Conservation (phyloP, 2,113 vertebrate genomes). For the Seriola rivoliana region DNA sequence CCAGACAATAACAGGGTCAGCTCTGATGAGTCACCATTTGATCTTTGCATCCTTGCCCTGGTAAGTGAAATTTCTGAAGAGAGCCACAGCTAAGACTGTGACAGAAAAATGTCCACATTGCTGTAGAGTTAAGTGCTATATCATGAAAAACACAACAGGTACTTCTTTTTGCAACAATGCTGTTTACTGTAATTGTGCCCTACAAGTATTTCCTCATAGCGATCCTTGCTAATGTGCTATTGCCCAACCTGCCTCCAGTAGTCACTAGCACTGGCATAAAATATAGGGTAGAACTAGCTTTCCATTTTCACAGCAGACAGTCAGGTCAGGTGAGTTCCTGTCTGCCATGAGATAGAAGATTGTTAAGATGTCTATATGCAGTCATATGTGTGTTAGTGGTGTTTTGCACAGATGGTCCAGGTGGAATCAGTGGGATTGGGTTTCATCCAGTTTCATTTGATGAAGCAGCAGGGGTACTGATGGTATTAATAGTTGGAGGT, state of each 20-base stretch:
- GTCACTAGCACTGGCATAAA: not conserved
- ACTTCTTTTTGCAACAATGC: no score
- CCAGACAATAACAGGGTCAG: conserved; percentile 50
- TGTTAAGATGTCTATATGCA: not conserved
- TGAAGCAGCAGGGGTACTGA: not conserved
- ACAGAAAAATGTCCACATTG: not conserved
- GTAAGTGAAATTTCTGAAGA: conserved; percentile 17
- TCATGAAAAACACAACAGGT: not conserved
- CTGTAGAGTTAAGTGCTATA: not conserved
- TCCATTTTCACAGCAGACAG: not conserved
- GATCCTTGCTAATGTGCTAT: not conserved
- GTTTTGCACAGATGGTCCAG: conserved; percentile 46
- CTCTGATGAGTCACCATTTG: conserved; percentile 43
- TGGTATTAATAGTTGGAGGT: not conserved
- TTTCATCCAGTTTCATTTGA: not conserved
- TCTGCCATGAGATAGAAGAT: not conserved
- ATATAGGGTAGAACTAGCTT: not conserved
- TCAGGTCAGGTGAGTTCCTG: not conserved
- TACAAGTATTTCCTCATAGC: not conserved
- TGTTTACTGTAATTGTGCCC: not conserved
- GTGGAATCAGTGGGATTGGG: conserved; percentile 11
- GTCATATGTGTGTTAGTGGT: conserved; percentile 21
- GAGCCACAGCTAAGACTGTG: not conserved
- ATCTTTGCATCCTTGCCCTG: conserved; percentile 18
- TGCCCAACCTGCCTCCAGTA: not conserved